These are phyloP conservation scores for Dendrocincla fuliginosa DNA, from an alignment of 2,797 vertebrate genomes.

Conservation along the genomic window DNA sequence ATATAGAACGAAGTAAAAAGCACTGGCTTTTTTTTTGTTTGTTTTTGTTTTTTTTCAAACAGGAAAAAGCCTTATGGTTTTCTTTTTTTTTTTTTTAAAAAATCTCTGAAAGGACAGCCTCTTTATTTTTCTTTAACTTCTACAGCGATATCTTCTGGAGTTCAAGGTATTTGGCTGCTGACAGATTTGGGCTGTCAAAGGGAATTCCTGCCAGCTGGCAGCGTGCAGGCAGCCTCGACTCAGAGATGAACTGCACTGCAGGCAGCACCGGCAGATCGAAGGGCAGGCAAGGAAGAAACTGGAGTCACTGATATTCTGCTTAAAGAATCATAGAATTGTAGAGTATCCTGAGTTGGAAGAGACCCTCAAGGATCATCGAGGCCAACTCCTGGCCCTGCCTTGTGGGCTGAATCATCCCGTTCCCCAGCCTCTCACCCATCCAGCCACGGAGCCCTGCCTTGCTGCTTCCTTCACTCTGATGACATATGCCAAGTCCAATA, in stretches of 20 bases:
- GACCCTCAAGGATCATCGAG: not conserved
- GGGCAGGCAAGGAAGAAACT: not conserved
- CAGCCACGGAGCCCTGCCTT: fast-evolving
- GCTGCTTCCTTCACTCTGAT: not conserved
- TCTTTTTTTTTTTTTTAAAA: not conserved
- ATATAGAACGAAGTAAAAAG: not conserved
- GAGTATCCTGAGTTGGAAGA: not conserved
- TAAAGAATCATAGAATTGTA: fast-evolving
- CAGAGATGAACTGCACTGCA: not conserved
- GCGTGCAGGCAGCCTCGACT: not conserved
- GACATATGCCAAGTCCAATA: not conserved
- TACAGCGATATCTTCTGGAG: not conserved
- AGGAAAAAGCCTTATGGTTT: not conserved
- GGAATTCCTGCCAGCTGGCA: not conserved
- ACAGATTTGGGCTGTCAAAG: not conserved
- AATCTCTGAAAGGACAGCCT: not conserved
- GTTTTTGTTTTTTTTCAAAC: not conserved
- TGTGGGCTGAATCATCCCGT: fast-evolving
- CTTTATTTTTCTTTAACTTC: not conserved
- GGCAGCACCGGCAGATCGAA: not conserved
- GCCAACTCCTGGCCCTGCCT: not conserved
- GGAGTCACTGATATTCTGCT: fast-evolving
- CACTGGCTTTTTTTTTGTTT: not conserved
- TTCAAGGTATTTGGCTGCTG: constrained; percentile 6
- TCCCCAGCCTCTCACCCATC: not conserved